Percentiles rank a stretch among this genome's conserved stretches.
Evolutionary conservation across 1,140 invertebrate species (phyloP).

Genomic region (Trinorchestia longiramus): DNA sequence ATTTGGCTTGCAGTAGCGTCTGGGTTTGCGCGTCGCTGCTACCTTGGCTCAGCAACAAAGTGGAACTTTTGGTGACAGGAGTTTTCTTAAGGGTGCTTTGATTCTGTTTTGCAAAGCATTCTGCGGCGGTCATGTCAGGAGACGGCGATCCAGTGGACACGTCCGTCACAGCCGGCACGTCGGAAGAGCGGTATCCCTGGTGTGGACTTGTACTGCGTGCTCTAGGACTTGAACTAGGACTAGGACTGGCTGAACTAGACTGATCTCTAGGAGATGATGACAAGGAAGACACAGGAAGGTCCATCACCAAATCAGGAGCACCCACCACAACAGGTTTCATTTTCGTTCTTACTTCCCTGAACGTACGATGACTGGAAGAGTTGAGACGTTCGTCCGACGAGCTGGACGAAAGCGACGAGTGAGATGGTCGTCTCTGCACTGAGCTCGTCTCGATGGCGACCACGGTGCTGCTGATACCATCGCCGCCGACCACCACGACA

Average conservation of each 20-base stretch:
- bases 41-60: slow-evolving; percentile 59
- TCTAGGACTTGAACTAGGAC: slow-evolving; percentile 67
- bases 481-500: slow-evolving; percentile 20
- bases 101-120: slow-evolving; percentile 82
- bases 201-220: slow-evolving; percentile 70
- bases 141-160: slow-evolving; percentile 67
- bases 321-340: slow-evolving; percentile 60
- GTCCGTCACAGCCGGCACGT: not conserved
- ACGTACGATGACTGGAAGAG: slow-evolving; percentile 60
- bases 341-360: slow-evolving; percentile 68
- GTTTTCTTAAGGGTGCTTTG: slow-evolving; percentile 86
- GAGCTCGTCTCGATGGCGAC: slow-evolving; percentile 36
- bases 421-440: slow-evolving; percentile 13
- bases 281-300: slow-evolving; percentile 76
- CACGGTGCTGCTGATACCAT: slow-evolving; percentile 1
- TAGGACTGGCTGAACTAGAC: slow-evolving; percentile 68
- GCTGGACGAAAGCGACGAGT: slow-evolving; percentile 63
- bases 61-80: slow-evolving; percentile 64
- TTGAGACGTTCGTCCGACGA: slow-evolving; percentile 64
- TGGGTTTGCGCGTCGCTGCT: slow-evolving; percentile 68
- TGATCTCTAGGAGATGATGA: slow-evolving; percentile 71
- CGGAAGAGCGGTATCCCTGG: slow-evolving; percentile 41
- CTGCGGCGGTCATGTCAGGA: slow-evolving; percentile 80
- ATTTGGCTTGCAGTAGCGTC: slow-evolving; percentile 66
- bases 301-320: slow-evolving; percentile 90